Percentiles rank a stretch among this genome's conserved stretches.
Conservation (phyloP, 37 sponge, comb jelly and placozoan species). For the Cladorhizidae sp. region DNA sequence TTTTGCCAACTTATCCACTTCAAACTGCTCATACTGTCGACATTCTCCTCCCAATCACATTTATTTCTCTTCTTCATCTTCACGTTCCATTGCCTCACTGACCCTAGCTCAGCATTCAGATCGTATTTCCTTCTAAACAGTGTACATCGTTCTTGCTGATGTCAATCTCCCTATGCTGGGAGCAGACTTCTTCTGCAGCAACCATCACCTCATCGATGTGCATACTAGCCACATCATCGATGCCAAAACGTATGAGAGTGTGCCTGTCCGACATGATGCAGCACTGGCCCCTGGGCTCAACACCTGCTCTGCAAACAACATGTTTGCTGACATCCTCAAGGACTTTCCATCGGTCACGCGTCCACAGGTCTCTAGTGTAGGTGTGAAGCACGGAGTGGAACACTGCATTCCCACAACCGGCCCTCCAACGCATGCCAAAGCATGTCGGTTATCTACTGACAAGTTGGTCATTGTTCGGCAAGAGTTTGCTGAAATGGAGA, state of each 20-base stretch:
- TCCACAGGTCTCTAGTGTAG: slow-evolving; percentile 7
- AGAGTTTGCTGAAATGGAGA: slow-evolving; percentile 38
- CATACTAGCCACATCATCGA: not conserved
- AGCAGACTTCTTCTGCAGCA: no score
- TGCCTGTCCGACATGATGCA: not conserved
- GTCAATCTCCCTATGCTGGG: no score
- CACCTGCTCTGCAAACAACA: slow-evolving; percentile 9
- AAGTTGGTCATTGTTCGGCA: not conserved
- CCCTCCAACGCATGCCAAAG: slow-evolving; percentile 24
- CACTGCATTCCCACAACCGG: slow-evolving; percentile 52
- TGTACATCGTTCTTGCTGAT: slow-evolving; percentile 48
- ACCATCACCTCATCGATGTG: slow-evolving; percentile 25
- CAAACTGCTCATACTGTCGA: no score
- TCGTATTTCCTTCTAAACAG: no score
- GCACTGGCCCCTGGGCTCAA: no score
- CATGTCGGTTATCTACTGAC: slow-evolving; percentile 38
- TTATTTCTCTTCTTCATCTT: no score
- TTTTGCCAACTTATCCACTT: no score
- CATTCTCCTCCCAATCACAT: no score
- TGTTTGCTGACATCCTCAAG: slow-evolving; percentile 4
- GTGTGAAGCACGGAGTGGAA: slow-evolving; percentile 25
- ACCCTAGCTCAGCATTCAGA: no score
- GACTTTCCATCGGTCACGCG: slow-evolving; percentile 31
- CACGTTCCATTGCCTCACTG: no score
- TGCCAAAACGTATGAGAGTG: no score